Evolutionary conservation across 1,140 invertebrate genomes (phyloP).

Genomic region (Caenorhabditis elegans): WBcel235 BX284602.5:6350501-6351000

Average conservation of each 20-base stretch:
- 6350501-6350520: background rate
- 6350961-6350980: background rate
- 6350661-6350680: background rate
- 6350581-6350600: background rate
- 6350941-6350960: background rate
- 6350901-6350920: too few species aligned
- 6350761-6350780: background rate
- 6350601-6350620: background rate
- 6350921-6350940: background rate
- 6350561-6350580: too few species aligned
- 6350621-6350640: background rate
- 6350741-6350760: background rate
- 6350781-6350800: background rate
- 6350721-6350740: background rate
- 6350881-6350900: background rate
- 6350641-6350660: background rate
- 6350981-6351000: background rate
- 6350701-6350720: too few species aligned
- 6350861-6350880: background rate
- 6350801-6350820: background rate
- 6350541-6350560: too few species aligned
- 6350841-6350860: background rate
- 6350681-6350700: background rate
- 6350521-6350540: too few species aligned
- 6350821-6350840: background rate